A percentile compares a stretch with the other conserved stretches of the same genome.
phyloP scores from a whole-genome alignment of 2,797 vertebrate species.

The Cirrhinus mrigala region DNA sequence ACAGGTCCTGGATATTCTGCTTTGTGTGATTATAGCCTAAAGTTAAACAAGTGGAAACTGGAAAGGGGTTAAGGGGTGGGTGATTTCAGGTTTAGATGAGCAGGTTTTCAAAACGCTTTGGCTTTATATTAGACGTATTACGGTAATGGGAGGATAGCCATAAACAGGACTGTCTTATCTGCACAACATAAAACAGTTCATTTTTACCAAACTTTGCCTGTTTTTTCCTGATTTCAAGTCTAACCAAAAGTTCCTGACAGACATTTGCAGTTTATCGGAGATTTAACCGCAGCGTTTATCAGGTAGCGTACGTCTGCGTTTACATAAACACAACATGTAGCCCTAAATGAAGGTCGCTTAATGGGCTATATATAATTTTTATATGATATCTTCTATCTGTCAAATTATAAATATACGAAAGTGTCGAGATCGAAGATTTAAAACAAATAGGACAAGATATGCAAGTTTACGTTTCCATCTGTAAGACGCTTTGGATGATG shows the following conservation, averaged over 20 bases:
- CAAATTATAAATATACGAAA: not conserved
- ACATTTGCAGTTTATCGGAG: not conserved
- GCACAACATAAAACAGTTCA: not conserved
- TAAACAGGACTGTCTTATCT: conserved; percentile 2
- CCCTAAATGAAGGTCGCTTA: not conserved
- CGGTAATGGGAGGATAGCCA: conserved; percentile 2
- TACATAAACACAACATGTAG: not conserved
- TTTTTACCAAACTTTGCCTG: not conserved
- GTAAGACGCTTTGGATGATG: not conserved
- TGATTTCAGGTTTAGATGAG: not conserved
- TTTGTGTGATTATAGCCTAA: not conserved
- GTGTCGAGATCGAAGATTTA: not conserved
- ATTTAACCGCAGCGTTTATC: not conserved
- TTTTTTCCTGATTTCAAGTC: not conserved
- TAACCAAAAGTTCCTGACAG: not conserved
- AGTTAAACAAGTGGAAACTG: not conserved
- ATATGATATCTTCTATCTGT: not conserved
- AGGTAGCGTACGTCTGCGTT: not conserved
- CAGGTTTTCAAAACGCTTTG: not conserved
- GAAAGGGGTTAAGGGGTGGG: no score
- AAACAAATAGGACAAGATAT: not conserved
- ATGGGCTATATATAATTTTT: not conserved
- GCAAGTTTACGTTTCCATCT: not conserved
- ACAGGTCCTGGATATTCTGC: not conserved
- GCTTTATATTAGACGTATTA: conserved; percentile 29